phyloP scores from a whole-genome alignment of 2,888 invertebrate genomes.

The Drosophila subquinaria region DNA sequence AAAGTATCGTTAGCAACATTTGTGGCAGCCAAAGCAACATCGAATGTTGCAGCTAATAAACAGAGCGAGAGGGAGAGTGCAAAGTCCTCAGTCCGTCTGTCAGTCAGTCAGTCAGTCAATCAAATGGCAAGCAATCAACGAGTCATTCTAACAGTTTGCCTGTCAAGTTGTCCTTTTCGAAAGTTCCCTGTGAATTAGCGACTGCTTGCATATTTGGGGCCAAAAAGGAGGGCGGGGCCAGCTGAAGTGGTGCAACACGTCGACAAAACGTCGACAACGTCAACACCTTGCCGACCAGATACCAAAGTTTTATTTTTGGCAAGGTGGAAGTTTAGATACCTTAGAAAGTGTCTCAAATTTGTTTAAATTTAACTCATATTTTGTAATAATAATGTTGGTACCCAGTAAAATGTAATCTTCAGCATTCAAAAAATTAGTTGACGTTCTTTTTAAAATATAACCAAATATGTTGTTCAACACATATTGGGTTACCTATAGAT shows the following conservation, averaged over 20 bases:
- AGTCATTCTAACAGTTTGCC: slow-evolving; percentile 67
- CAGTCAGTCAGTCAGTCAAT: slow-evolving; percentile 61
- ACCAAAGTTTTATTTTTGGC: not conserved
- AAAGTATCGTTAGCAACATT: slow-evolving; percentile 66
- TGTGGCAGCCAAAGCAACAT: slow-evolving; percentile 53
- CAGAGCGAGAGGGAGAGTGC: slow-evolving; percentile 12
- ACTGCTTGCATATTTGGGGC: slow-evolving; percentile 57
- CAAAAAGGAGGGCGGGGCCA: slow-evolving; percentile 24
- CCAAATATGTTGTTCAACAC: no score
- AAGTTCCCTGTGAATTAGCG: slow-evolving; percentile 67
- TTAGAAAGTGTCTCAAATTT: slow-evolving; percentile 12
- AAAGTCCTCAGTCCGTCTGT: slow-evolving; percentile 38
- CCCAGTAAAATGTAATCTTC: no score
- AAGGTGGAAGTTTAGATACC: slow-evolving; percentile 3
- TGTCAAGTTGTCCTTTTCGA: slow-evolving; percentile 77
- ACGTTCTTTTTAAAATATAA: no score
- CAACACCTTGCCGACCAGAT: slow-evolving; percentile 48
- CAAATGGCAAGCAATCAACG: slow-evolving; percentile 62
- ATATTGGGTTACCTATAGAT: not conserved
- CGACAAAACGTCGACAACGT: slow-evolving; percentile 49
- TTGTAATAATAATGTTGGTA: no score
- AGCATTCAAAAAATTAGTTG: not conserved
- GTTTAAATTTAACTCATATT: no score
- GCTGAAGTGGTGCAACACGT: slow-evolving; percentile 17
- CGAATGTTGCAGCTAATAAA: slow-evolving; percentile 47